These are phyloP conservation scores for Pangasianodon gigas DNA, from an alignment of 2,113 vertebrate genomes.

Conservation along the genomic window DNA sequence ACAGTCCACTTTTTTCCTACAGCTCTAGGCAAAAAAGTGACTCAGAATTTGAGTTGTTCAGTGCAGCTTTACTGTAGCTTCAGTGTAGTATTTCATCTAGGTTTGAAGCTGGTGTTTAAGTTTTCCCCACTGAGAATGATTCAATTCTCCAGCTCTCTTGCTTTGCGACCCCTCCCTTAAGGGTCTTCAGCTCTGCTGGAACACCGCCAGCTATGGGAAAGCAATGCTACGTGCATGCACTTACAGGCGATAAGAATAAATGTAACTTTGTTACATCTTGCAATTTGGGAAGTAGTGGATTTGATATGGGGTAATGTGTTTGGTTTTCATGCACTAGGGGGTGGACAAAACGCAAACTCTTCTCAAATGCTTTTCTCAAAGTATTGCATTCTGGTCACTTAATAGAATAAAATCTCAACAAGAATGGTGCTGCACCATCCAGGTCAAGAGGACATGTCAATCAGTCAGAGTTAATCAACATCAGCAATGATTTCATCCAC, in stretches of 20 bases:
- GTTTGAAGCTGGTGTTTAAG: slow-evolving; percentile 54
- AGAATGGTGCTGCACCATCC: not conserved
- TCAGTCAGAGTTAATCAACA: slow-evolving; percentile 23
- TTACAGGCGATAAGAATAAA: slow-evolving; percentile 19
- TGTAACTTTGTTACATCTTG: not conserved
- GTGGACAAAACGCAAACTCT: not conserved
- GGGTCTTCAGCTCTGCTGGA: not conserved
- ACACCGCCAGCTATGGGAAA: slow-evolving; percentile 6
- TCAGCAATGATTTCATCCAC: slow-evolving; percentile 9
- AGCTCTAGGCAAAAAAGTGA: not conserved
- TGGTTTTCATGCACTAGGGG: not conserved
- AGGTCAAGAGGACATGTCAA: slow-evolving; percentile 17
- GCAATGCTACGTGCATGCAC: slow-evolving; percentile 41
- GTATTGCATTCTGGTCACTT: not conserved
- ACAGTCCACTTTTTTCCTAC: no score
- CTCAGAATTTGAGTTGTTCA: slow-evolving; percentile 9
- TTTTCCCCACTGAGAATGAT: slow-evolving; percentile 60
- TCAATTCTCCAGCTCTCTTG: slow-evolving; percentile 49
- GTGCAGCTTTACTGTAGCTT: slow-evolving; percentile 48
- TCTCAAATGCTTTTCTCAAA: not conserved
- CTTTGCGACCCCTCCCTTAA: slow-evolving; percentile 21
- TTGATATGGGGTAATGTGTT: not conserved
- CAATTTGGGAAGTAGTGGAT: not conserved
- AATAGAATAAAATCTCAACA: not conserved
- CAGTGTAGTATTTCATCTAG: slow-evolving; percentile 60